Conservation (phyloP, 1,140 invertebrate species). For the Trichoplusia ni region DNA sequence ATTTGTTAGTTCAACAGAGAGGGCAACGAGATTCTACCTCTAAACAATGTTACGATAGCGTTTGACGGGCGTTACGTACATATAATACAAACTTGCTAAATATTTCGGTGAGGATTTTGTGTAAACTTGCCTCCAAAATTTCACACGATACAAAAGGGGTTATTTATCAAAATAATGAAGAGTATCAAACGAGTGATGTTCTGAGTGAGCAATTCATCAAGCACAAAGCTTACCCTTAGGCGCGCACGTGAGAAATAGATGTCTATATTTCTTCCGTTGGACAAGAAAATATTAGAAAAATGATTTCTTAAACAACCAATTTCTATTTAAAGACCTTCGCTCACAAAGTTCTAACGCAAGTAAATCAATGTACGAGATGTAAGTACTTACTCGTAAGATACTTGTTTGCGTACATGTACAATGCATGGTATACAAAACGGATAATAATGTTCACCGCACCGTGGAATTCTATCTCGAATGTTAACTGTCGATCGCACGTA, state of each 20-base stretch:
- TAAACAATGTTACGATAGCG: conserved; percentile 27
- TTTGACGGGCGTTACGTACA: not conserved
- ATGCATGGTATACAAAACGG: not conserved
- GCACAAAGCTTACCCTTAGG: conserved; percentile 12
- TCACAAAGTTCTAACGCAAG: too few relatives aligned
- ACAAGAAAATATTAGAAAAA: conserved; percentile 19
- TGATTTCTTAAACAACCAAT: too few relatives aligned
- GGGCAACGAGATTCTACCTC: conserved; percentile 13
- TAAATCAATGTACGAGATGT: not conserved
- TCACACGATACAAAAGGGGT: conserved; percentile 3
- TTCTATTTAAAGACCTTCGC: too few relatives aligned
- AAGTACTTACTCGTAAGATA: not conserved
- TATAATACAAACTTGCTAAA: conserved; percentile 18
- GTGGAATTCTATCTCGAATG: conserved; percentile 10
- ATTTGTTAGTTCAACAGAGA: conserved; percentile 25
- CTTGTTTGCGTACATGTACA: not conserved
- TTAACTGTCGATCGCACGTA: conserved; percentile 12
- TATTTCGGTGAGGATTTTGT: conserved; percentile 6
- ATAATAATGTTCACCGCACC: not conserved
- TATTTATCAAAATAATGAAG: conserved; percentile 26
- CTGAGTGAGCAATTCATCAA: conserved; percentile 24
- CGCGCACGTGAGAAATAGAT: conserved; percentile 12
- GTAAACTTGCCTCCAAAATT: not conserved
- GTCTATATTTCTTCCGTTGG: conserved; percentile 14
- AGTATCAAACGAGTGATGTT: conserved; percentile 23